phyloP scores from a whole-genome alignment of 2,797 vertebrate species.

The Myotis vivesi region DNA sequence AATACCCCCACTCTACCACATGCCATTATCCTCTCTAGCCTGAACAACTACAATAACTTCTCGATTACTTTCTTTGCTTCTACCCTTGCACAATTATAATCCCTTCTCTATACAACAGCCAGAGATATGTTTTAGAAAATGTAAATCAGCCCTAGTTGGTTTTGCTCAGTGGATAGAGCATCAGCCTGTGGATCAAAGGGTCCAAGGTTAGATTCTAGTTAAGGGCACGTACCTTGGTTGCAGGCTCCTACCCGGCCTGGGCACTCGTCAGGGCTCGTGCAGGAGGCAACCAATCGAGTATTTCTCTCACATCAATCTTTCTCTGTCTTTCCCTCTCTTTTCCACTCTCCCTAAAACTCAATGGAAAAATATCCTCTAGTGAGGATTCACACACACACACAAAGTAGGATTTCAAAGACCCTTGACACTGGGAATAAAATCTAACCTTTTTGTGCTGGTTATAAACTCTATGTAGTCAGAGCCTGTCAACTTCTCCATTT shows the following conservation, averaged over 20 bases:
- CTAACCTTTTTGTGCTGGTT: neutral
- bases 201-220: too few relatives aligned
- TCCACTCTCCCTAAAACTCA: too few relatives aligned
- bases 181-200: too few relatives aligned
- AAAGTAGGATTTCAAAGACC: neutral
- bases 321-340: too few relatives aligned
- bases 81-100: neutral
- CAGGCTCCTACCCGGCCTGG: too few relatives aligned
- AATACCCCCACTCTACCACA: fast-evolving
- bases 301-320: too few relatives aligned
- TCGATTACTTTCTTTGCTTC: neutral
- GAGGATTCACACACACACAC: too few relatives aligned
- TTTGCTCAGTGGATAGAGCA: too few relatives aligned
- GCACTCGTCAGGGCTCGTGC: too few relatives aligned
- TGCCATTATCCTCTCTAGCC: neutral
- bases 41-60: neutral
- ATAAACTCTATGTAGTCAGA: neutral
- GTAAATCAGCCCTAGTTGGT: neutral
- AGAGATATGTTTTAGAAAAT: neutral
- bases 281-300: too few relatives aligned
- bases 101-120: neutral
- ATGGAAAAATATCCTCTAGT: too few relatives aligned
- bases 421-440: neutral
- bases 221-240: too few relatives aligned
- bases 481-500: neutral